Evolutionary conservation across 2,888 invertebrate genomes (phyloP).

Genomic region (Barypeithes pellucidus): DNA sequence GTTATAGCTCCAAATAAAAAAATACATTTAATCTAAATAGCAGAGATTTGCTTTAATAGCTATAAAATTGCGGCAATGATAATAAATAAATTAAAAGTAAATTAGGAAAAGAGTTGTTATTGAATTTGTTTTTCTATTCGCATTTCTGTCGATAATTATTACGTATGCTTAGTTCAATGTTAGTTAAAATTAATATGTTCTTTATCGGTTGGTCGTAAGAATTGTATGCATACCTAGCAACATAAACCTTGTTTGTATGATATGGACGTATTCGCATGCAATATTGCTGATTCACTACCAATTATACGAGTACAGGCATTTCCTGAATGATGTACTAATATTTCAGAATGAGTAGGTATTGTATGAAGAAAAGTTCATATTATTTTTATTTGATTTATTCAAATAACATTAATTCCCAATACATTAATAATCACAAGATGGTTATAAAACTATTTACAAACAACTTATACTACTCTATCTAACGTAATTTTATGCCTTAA

Average conservation of each 20-base stretch:
- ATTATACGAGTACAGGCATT: neutral
- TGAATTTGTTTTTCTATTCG: neutral
- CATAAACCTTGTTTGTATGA: neutral
- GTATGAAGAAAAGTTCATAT: too few relatives aligned
- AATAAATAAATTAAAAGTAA: constrained; percentile 12
- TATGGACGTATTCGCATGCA: neutral
- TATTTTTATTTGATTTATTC: too few relatives aligned
- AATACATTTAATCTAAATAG: constrained; percentile 6
- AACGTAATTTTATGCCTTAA: too few relatives aligned
- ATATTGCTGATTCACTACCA: constrained; percentile 5
- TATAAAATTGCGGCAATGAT: constrained; percentile 11
- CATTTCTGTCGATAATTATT: neutral
- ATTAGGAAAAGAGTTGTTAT: neutral
- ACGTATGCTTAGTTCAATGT: neutral
- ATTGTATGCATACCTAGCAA: neutral
- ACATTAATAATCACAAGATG: too few relatives aligned
- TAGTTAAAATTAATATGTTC: neutral
- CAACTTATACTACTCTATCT: too few relatives aligned
- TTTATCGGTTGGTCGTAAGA: neutral
- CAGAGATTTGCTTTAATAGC: constrained; percentile 11
- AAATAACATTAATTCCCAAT: too few relatives aligned
- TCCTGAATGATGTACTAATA: too few relatives aligned
- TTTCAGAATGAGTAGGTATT: too few relatives aligned
- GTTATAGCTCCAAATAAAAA: neutral
- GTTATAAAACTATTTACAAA: too few relatives aligned